Conservation (phyloP, 1,140 invertebrate species). For the Campoletis sonorensis region DNA sequence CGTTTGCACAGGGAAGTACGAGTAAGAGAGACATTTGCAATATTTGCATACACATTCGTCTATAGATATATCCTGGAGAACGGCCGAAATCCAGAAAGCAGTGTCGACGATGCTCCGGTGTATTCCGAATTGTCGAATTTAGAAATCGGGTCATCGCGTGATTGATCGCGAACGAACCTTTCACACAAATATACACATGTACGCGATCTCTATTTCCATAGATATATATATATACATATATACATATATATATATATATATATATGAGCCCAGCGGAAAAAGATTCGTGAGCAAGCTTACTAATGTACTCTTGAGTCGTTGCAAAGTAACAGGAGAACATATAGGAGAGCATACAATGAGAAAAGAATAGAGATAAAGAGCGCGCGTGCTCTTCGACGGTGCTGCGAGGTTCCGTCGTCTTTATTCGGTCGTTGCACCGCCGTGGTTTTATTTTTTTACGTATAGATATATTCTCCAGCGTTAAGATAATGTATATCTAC, state of each 20-base stretch:
- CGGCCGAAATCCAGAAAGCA: not conserved
- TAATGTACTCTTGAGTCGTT: not conserved
- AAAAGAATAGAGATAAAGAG: not conserved
- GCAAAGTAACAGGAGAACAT: not conserved
- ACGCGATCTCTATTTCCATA: too few relatives aligned
- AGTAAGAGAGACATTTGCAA: not conserved
- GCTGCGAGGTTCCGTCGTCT: slow-evolving; percentile 17
- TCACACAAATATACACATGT: too few relatives aligned
- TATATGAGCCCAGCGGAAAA: not conserved
- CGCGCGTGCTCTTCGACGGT: slow-evolving; percentile 9
- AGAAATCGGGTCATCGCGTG: slow-evolving; percentile 10
- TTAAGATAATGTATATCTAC: not conserved
- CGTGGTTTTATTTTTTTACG: not conserved
- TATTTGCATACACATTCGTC: not conserved
- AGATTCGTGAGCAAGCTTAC: slow-evolving; percentile 1
- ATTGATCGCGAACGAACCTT: not conserved
- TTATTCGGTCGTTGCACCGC: slow-evolving; percentile 38
- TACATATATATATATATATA: too few relatives aligned
- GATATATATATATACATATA: too few relatives aligned
- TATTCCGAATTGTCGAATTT: not conserved
- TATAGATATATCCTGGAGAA: too few relatives aligned
- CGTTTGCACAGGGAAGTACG: too few relatives aligned
- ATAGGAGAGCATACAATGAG: not conserved
- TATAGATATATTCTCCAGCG: not conserved
- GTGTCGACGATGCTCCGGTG: not conserved